Percentiles rank a stretch among this genome's conserved stretches.
These are phyloP conservation scores for Eutolmus rufibarbis DNA, from an alignment of 2,888 invertebrate genomes.

Conservation along the genomic window DNA sequence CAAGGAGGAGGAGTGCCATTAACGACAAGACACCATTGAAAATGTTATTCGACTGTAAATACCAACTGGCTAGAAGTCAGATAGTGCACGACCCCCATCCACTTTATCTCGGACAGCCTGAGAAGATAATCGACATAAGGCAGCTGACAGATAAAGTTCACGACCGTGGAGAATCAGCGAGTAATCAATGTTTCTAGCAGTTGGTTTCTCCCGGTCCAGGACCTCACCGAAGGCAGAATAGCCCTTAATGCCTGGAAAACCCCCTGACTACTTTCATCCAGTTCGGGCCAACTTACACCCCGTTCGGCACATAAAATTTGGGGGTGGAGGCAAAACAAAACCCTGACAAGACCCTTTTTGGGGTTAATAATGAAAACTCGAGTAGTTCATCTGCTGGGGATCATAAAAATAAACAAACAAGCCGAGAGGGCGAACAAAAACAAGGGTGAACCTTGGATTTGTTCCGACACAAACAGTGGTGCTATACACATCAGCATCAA, in stretches of 20 bases:
- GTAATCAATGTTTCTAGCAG: neutral
- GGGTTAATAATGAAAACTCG: conserved; percentile 28
- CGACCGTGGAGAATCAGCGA: conserved; percentile 30
- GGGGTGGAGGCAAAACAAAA: neutral
- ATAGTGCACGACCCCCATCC: neutral
- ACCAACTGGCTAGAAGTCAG: neutral
- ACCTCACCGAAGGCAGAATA: neutral
- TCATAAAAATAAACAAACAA: conserved; percentile 20
- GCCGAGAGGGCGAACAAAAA: neutral
- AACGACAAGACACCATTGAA: conserved; percentile 42
- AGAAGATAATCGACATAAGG: neutral
- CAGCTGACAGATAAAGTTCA: conserved; percentile 31
- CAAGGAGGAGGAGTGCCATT: conserved; percentile 23
- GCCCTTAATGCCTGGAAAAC: neutral
- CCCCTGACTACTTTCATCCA: neutral
- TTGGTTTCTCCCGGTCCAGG: neutral
- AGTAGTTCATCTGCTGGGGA: conserved; percentile 22
- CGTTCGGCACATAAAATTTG: neutral
- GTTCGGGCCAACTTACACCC: neutral
- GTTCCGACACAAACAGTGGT: conserved; percentile 14
- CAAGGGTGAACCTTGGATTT: neutral
- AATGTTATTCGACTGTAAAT: conserved; percentile 38
- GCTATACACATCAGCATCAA: neutral
- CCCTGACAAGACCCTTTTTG: conserved; percentile 3
- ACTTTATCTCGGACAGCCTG: neutral